Conservation (phyloP, 2,113 vertebrate genomes). For the Campylorhamphus procurvoides region DNA sequence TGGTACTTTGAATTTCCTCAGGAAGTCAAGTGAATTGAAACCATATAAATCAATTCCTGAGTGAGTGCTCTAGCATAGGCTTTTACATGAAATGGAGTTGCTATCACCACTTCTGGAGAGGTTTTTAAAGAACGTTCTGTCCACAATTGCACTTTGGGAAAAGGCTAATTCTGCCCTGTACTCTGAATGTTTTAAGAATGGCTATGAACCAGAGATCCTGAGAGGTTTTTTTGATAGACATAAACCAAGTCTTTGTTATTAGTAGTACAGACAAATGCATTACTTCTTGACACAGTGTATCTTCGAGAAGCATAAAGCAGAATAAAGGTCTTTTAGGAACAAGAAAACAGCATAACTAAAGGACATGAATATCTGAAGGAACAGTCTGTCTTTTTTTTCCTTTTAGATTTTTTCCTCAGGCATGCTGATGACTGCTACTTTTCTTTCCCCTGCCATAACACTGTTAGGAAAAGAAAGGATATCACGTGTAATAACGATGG, state of each 20-base stretch:
- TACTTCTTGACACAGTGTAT: not conserved
- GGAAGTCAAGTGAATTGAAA: slow-evolving; percentile 20
- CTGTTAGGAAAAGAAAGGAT: not conserved
- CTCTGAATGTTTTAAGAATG: not conserved
- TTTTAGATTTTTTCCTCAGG: not conserved
- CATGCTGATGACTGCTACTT: not conserved
- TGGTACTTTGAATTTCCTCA: not conserved
- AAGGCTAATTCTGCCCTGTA: not conserved
- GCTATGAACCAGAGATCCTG: not conserved
- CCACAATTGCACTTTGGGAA: not conserved
- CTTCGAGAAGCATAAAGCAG: not conserved
- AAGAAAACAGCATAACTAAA: not conserved
- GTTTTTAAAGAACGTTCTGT: not conserved
- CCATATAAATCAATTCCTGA: slow-evolving; percentile 5
- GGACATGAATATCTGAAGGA: not conserved
- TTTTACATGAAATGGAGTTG: not conserved
- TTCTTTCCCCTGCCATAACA: not conserved
- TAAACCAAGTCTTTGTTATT: not conserved
- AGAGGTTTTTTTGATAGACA: not conserved
- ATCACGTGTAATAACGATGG: not conserved
- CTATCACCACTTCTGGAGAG: not conserved
- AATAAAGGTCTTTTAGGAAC: not conserved
- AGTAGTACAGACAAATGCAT: not conserved
- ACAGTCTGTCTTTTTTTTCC: not conserved
- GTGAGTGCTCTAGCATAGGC: not conserved